A percentile compares a stretch with the other conserved stretches of the same genome.
Evolutionary conservation across 2,113 vertebrate genomes (phyloP).

Genomic region (Chaetorhynchus papuensis): DNA sequence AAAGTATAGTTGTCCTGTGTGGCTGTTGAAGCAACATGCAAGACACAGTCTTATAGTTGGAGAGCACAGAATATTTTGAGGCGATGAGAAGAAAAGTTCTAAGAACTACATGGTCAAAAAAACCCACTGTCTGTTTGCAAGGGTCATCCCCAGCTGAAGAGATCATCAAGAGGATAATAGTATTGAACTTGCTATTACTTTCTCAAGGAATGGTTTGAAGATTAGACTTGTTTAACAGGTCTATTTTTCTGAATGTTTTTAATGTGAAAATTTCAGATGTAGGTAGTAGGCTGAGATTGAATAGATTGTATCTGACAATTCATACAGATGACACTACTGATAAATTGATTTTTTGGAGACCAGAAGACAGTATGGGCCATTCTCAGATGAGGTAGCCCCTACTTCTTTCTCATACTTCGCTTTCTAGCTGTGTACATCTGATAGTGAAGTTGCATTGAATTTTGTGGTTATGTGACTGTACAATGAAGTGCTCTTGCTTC

Average conservation of each 20-base stretch:
- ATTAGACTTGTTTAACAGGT: background rate
- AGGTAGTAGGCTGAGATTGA: background rate
- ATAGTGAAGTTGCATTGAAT: background rate
- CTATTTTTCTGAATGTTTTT: background rate
- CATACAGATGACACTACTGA: background rate
- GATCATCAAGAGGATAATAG: rapidly evolving
- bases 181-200: background rate
- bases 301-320: background rate
- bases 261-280: background rate
- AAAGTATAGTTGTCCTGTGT: background rate
- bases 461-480: background rate
- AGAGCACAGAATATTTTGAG: background rate
- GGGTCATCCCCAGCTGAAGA: background rate
- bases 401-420: background rate
- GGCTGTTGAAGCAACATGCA: background rate
- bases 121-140: background rate
- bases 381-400: background rate
- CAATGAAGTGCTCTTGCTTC: background rate
- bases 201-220: background rate
- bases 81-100: background rate
- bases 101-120: background rate
- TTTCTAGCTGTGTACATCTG: background rate
- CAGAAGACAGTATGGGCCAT: rapidly evolving
- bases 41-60: background rate
- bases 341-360: background rate